A percentile compares a stretch with the other conserved stretches of the same genome.
These are phyloP conservation scores for Turritopsis rubra DNA, from an alignment of 30 jellyfish, hydroid and myxozoan species.

Conservation along the genomic window DNA sequence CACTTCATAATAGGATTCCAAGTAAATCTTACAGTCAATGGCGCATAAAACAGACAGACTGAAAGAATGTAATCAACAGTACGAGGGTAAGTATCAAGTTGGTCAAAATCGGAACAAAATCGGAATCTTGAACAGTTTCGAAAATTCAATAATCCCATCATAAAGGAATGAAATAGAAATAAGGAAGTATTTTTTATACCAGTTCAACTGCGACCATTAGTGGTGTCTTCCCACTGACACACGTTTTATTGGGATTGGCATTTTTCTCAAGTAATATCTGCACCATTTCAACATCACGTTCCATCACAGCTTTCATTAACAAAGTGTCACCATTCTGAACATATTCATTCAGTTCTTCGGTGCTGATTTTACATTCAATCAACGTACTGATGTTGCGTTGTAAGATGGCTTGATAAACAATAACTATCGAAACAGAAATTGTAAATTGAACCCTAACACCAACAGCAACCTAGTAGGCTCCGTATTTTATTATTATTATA, in stretches of 20 bases:
- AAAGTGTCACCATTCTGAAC: conserved; percentile 24
- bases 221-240: conserved; percentile 62
- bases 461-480: too few species aligned
- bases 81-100: too few species aligned
- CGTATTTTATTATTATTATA: too few species aligned
- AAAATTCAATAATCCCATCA: too few species aligned
- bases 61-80: too few species aligned
- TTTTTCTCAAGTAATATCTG: conserved; percentile 43
- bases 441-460: neutral
- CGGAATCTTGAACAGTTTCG: too few species aligned
- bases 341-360: conserved; percentile 5
- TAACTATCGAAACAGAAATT: neutral
- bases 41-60: too few species aligned
- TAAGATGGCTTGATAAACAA: conserved; percentile 14
- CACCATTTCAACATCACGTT: conserved; percentile 37
- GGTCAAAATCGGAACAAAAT: too few species aligned
- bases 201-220: conserved; percentile 66
- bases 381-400: neutral
- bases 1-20: too few species aligned
- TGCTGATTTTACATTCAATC: conserved; percentile 14
- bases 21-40: too few species aligned
- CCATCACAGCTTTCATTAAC: conserved; percentile 36
- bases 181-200: conserved; percentile 20
- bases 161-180: too few species aligned
- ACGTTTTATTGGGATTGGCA: conserved; percentile 49